phyloP scores from a whole-genome alignment of 2,888 invertebrate species.

The Folsomia manolachei region DNA sequence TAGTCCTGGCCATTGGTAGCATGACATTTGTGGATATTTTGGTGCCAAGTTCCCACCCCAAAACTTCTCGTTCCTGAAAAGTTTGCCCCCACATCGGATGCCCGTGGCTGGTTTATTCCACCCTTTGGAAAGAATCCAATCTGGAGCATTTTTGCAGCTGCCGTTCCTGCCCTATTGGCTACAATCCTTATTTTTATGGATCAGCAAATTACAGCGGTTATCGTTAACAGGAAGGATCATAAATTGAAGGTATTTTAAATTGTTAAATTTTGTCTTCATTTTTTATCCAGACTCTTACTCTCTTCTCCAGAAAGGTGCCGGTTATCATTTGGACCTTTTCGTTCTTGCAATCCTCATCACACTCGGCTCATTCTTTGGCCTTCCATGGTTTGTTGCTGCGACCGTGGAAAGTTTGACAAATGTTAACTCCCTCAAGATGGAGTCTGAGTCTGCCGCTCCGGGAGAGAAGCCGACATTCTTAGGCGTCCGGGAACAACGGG shows the following conservation, averaged over 20 bases:
- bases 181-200: constrained; percentile 64
- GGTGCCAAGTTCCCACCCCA: constrained; percentile 56
- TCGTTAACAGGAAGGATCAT: constrained; percentile 63
- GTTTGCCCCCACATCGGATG: constrained; percentile 49
- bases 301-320: constrained; percentile 55
- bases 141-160: constrained; percentile 57
- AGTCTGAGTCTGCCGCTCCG: constrained; percentile 56
- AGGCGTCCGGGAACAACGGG: constrained; percentile 58
- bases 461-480: constrained; percentile 58
- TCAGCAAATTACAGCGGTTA: constrained; percentile 64
- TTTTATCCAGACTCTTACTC: constrained; percentile 1
- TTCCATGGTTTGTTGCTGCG: constrained; percentile 59
- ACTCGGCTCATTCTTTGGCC: constrained; percentile 55
- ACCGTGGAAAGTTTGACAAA: constrained; percentile 58
- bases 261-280: constrained; percentile 6
- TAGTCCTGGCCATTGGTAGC: constrained; percentile 56
- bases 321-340: constrained; percentile 58
- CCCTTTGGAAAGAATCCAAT: constrained; percentile 54
- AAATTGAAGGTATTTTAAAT: constrained; percentile 57
- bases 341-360: constrained; percentile 55
- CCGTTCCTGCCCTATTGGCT: constrained; percentile 59
- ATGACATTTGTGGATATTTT: constrained; percentile 55
- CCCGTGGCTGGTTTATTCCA: constrained; percentile 35
- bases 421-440: constrained; percentile 56
- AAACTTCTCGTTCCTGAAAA: constrained; percentile 53